Base-by-base conservation (phyloP, 2,888 invertebrate species). In the Noctua comes region DNA sequence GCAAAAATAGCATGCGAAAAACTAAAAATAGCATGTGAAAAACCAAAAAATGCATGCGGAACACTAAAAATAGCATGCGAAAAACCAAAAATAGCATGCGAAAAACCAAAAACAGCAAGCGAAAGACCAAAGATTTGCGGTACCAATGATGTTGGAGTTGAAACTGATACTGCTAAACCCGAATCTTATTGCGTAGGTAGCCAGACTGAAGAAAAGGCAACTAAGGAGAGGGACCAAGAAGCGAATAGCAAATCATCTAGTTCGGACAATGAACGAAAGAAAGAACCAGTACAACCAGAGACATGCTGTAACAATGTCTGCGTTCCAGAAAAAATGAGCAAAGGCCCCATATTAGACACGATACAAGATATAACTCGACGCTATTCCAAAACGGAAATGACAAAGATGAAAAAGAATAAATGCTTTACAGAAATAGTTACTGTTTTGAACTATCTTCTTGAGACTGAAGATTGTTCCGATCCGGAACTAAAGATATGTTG, bases 351-450 rank as follows among this genome's bases (percentile, higher is more conserved):
- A 80, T 85, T 96, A 68, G 92, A 94, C 43, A 90, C 95, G 84
- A 97, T 97, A 83, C 92, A 94, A 89, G 94, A 93, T 77, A 96
- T 97, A 68, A 97, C 96, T 31, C 94, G 92, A 81, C 94, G 95
- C n/a, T 97, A 95, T 88, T 92, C 95, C 1, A 97, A 97, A 89
- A 92, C 91, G 64, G 94, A 95, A 62, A 83, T 93, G 43, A 93
- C 92, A 66, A 95, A 93, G 79, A 90, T 83, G 65, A 95, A 93
- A 82, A 93, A 93, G 76, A 96, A 94, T 82, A 96, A 96, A 90
- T 95, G 96, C 86, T 96, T 95, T 62, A 94, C 94, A 80, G 97
- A 96, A 89, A 96, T 97, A 36, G 92, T 97, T 76, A 90, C 92
- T 40, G 92, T 96, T 54, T 89, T 97, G 24, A 95, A 95, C 78